phyloP scores from a whole-genome alignment of 2,888 invertebrate species.

The Drosophila paramelanica region DNA sequence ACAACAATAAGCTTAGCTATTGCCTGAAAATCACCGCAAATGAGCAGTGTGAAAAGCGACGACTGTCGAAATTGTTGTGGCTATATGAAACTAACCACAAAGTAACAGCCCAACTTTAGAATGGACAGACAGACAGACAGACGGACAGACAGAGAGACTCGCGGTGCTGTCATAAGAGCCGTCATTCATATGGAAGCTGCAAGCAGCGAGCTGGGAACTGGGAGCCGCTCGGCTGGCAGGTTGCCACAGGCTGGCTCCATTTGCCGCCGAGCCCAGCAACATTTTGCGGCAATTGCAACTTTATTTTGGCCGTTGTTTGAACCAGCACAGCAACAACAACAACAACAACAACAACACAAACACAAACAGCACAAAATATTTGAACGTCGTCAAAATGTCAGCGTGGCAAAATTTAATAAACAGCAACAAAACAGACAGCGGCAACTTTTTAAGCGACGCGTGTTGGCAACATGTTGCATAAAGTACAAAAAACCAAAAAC shows the following conservation, averaged over 20 bases:
- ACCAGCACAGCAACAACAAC: slow-evolving; percentile 8
- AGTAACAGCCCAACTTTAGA: slow-evolving; percentile 52
- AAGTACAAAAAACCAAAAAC: slow-evolving; percentile 31
- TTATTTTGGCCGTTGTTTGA: slow-evolving; percentile 61
- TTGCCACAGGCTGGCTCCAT: slow-evolving; percentile 50
- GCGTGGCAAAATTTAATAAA: slow-evolving; percentile 71
- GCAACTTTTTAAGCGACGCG: slow-evolving; percentile 55
- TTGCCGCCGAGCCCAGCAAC: slow-evolving; percentile 66
- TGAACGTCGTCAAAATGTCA: slow-evolving; percentile 74
- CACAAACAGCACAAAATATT: slow-evolving; percentile 51
- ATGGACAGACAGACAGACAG: slow-evolving; percentile 17
- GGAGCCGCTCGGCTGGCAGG: slow-evolving; percentile 49
- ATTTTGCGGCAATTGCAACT: slow-evolving; percentile 77
- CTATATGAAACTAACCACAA: slow-evolving; percentile 61
- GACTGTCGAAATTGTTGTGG: slow-evolving; percentile 74
- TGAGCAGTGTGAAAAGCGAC: slow-evolving; percentile 70
- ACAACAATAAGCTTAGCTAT: slow-evolving; percentile 22
- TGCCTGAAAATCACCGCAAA: slow-evolving; percentile 61
- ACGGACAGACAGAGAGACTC: slow-evolving; percentile 19
- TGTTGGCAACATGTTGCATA: slow-evolving; percentile 70
- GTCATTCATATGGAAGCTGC: slow-evolving; percentile 70
- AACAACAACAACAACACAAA: slow-evolving; percentile 18
- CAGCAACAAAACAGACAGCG: slow-evolving; percentile 53
- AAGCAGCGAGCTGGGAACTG: slow-evolving; percentile 64
- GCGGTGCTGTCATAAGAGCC: slow-evolving; percentile 59